Conservation (phyloP, 2,888 invertebrate genomes). For the Masnerella sp. region DNA sequence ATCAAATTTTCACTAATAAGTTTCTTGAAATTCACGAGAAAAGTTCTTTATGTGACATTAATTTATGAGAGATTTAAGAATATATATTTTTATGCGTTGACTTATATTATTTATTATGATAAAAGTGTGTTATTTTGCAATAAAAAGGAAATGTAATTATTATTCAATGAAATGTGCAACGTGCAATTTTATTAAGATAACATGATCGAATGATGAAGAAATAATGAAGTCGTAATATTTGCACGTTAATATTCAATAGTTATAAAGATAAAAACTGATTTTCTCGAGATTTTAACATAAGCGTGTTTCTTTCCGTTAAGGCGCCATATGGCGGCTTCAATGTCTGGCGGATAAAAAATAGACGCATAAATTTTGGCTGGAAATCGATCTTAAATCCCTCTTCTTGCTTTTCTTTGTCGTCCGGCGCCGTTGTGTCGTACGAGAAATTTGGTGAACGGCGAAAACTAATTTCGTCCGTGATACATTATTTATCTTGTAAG, state of each 20-base stretch:
- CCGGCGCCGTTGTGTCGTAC: slow-evolving; percentile 14
- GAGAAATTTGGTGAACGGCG: slow-evolving; percentile 20
- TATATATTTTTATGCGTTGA: too few species aligned
- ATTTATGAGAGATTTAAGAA: too few species aligned
- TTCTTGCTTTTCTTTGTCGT: slow-evolving; percentile 33
- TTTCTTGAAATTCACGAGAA: too few species aligned
- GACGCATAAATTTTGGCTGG: slow-evolving; percentile 65
- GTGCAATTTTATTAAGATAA: too few species aligned
- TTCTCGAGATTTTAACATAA: slow-evolving; percentile 10
- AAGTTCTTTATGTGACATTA: too few species aligned
- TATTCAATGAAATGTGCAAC: too few species aligned
- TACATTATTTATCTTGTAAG: slow-evolving; percentile 33
- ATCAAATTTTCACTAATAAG: too few species aligned
- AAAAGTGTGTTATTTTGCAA: too few species aligned
- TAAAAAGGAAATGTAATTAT: too few species aligned
- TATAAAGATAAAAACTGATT: slow-evolving; percentile 18
- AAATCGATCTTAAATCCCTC: slow-evolving; percentile 66
- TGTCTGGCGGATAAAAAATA: slow-evolving; percentile 65
- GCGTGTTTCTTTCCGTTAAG: slow-evolving; percentile 2
- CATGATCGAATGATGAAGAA: too few species aligned
- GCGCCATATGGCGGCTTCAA: slow-evolving; percentile 41
- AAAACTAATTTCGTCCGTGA: slow-evolving; percentile 34
- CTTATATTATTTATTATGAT: too few species aligned
- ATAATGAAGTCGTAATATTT: too few species aligned
- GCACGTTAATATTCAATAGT: slow-evolving; percentile 4